Base-by-base conservation (phyloP, 2,888 invertebrate species). In the Oasisia sp. region DNA sequence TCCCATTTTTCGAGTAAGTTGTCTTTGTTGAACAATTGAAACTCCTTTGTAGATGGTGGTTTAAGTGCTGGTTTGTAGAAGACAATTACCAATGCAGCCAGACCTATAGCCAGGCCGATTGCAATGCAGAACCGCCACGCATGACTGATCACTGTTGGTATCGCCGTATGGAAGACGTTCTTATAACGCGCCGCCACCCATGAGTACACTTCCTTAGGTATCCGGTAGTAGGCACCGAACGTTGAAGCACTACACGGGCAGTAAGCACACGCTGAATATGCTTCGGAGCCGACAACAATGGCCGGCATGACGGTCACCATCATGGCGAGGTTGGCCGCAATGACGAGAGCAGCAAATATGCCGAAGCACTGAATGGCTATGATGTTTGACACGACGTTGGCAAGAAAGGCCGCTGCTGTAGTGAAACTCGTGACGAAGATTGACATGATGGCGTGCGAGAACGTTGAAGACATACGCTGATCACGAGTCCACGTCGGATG, bases 341-440 rank as follows among this genome's bases (percentile, higher is more conserved):
- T 98, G 74, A 98, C 98, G 93, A 98, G 98, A 32, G 99, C 99
- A 93, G 99, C 98, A 97, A 99, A 99, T 93, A 96, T 94, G 92
- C 96, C 96, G 93, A 96, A 96, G 94, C 96, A 99, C 96, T 98
- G 98, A 92, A 99, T 98, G 93, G 99, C 98, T 91, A 99, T 99
- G 95, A 99, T 98, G 32, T 58, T 11, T 96, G 98, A 99, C 93
- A 98, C 97, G 96, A 98, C 98, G 19, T 99, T 99, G 74, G 99
- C 98, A 96, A 98, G 98, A 97, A 99, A 99, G 93, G 99, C 99
- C 92, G 98, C 98, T 12, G 99, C 98, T 56, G 99, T 99, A 7
- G 99, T 99, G 93, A 99, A 96, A 45, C 99, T 98, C 1, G 99
- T 99, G 7, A 99, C 98, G 95, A 99, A 98, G 97, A 99, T 98